A percentile compares a stretch with the other conserved stretches of the same genome.
Evolutionary conservation across 2,888 invertebrate genomes (phyloP).

Genomic region (Metacarcinus magister): DNA sequence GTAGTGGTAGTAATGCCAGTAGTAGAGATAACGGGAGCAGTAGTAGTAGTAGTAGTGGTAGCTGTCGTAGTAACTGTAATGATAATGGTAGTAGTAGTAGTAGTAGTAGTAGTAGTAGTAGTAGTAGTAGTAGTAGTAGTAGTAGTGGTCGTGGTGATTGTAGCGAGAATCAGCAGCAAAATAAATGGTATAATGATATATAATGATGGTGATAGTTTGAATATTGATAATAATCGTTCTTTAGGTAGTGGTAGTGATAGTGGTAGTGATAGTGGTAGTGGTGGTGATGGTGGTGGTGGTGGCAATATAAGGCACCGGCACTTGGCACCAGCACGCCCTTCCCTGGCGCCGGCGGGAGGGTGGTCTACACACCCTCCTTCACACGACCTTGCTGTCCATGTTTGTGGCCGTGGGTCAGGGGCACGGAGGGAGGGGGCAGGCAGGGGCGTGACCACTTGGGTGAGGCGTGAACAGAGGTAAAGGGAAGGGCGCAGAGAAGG

Average conservation of each 20-base stretch:
- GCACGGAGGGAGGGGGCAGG: slow-evolving; percentile 40
- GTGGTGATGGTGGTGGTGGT: background rate
- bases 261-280: background rate
- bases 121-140: background rate
- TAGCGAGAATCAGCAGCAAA: background rate
- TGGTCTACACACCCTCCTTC: slow-evolving; percentile 41
- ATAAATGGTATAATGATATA: background rate
- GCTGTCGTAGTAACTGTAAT: background rate
- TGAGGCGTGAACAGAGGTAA: background rate
- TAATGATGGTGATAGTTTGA: background rate
- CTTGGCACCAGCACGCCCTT: slow-evolving; percentile 45
- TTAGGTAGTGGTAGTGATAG: background rate
- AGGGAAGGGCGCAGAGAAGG: background rate
- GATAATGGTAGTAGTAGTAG: background rate
- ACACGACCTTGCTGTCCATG: slow-evolving; percentile 45
- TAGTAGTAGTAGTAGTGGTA: background rate
- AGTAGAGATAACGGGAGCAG: background rate
- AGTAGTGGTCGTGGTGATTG: background rate
- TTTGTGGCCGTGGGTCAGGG: slow-evolving; percentile 37
- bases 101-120: background rate
- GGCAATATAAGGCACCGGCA: slow-evolving; percentile 21
- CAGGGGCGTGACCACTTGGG: slow-evolving; percentile 44
- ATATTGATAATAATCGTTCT: background rate
- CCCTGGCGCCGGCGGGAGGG: slow-evolving; percentile 30
- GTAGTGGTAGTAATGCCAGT: background rate